These are phyloP conservation scores for Epizoanthus rinbou DNA, from an alignment of 92 coral and sea anemone species.

Conservation along the genomic window DNA sequence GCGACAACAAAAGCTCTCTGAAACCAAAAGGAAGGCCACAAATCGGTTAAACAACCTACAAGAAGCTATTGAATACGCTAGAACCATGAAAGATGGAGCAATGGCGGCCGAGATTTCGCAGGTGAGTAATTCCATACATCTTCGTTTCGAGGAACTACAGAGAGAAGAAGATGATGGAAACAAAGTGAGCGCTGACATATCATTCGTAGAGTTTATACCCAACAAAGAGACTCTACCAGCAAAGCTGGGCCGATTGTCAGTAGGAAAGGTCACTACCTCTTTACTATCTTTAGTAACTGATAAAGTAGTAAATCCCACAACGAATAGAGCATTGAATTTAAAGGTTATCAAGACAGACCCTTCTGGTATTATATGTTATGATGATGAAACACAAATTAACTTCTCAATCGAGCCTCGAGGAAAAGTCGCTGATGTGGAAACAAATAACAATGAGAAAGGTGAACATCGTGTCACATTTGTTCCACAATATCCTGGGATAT, in stretches of 20 bases:
- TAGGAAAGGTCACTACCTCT: too few species aligned
- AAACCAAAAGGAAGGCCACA: background rate
- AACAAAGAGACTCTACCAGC: background rate
- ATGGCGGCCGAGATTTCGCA: background rate
- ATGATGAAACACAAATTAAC: background rate
- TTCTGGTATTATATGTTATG: background rate
- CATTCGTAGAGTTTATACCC: background rate
- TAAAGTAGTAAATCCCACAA: too few species aligned
- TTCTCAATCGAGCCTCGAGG: background rate
- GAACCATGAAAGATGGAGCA: background rate
- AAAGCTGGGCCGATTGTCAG: background rate
- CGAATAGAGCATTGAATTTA: too few species aligned
- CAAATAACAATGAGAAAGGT: background rate
- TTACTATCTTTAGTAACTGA: too few species aligned
- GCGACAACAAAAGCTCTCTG: background rate
- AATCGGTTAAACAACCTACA: background rate
- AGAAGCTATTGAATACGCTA: background rate
- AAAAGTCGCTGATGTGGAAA: background rate
- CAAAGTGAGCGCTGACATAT: background rate
- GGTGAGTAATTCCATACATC: background rate
- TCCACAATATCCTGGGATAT: background rate
- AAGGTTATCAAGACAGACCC: background rate
- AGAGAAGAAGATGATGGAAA: background rate
- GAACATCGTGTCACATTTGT: background rate
- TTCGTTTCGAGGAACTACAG: constrained; percentile 1